A percentile compares a stretch with the other conserved stretches of the same genome.
Evolutionary conservation across 2,888 invertebrate genomes (phyloP).

Genomic region (Pachymerium ferrugineum): DNA sequence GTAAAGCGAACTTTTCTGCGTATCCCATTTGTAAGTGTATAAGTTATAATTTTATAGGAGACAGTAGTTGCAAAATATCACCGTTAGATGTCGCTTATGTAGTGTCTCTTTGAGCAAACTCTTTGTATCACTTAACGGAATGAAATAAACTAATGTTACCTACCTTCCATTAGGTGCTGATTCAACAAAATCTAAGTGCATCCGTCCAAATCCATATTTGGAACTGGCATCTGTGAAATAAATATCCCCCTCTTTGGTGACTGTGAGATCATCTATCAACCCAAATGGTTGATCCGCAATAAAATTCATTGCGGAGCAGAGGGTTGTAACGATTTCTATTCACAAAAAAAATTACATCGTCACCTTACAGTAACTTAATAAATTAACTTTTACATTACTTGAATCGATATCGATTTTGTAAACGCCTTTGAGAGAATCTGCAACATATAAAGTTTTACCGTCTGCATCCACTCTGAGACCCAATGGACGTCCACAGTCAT

Average conservation of each 20-base stretch:
- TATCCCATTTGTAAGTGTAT: too few species aligned
- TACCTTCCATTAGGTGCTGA: slow-evolving; percentile 78
- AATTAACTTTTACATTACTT: background rate
- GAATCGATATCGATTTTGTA: background rate
- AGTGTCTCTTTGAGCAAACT: too few species aligned
- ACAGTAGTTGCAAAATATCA: too few species aligned
- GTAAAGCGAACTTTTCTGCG: too few species aligned
- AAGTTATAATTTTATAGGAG: background rate
- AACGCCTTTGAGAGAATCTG: background rate
- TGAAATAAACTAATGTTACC: background rate
- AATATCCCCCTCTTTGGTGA: slow-evolving; percentile 72
- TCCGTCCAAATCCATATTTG: slow-evolving; percentile 67
- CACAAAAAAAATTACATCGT: background rate
- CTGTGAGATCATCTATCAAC: slow-evolving; percentile 67
- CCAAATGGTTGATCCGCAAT: slow-evolving; percentile 61
- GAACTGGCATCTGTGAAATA: slow-evolving; percentile 75
- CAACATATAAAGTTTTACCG: background rate
- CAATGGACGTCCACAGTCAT: background rate
- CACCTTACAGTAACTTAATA: background rate
- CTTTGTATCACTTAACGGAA: too few species aligned
- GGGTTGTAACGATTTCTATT: background rate
- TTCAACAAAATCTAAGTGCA: slow-evolving; percentile 59
- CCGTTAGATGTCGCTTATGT: too few species aligned
- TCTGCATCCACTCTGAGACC: background rate
- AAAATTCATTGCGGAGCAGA: background rate